Conservation (phyloP, 2,113 vertebrate species). For the Myiozetetes cayanensis region DNA sequence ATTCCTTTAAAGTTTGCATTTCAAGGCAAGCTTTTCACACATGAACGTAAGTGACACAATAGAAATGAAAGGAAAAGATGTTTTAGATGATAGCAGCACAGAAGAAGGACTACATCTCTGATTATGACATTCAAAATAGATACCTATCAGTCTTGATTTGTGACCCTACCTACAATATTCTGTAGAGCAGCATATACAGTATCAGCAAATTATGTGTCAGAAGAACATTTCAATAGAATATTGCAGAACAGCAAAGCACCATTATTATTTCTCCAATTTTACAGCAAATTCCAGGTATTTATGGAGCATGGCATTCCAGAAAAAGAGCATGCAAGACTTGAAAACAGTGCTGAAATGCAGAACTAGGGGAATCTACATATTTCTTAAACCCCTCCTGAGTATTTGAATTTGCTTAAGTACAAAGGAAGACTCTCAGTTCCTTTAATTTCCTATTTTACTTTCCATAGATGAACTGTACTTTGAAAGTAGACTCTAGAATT, state of each 20-base stretch:
- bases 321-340: background rate
- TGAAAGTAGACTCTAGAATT: background rate
- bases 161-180: background rate
- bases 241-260: background rate
- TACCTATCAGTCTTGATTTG: background rate
- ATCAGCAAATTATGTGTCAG: background rate
- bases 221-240: background rate
- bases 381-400: background rate
- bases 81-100: background rate
- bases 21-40: background rate
- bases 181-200: background rate
- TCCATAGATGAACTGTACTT: background rate
- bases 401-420: background rate
- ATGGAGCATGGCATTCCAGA: background rate
- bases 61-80: background rate
- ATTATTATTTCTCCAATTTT: background rate
- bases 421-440: background rate
- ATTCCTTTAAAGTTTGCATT: background rate
- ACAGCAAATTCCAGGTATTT: background rate
- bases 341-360: background rate
- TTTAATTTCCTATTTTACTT: background rate
- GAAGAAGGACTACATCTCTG: background rate
- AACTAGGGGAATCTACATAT: background rate
- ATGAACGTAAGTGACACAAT: background rate
- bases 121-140: background rate